These are phyloP conservation scores for Pseudopleuronectes americanus DNA, from an alignment of 2,797 vertebrate species.

Conservation along the genomic window DNA sequence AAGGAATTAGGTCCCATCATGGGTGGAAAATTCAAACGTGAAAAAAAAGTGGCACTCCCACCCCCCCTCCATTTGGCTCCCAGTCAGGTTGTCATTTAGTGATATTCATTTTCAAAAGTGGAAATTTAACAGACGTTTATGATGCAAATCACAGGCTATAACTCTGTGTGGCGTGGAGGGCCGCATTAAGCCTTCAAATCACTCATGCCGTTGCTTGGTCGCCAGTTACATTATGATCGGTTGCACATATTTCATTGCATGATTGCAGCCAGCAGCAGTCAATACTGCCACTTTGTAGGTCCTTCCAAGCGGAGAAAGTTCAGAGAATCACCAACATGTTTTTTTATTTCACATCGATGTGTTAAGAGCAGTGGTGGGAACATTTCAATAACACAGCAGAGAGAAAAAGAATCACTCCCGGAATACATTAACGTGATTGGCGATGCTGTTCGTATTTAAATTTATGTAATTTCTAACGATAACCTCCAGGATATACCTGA, in stretches of 20 bases:
- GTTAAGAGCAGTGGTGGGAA: conserved; percentile 61
- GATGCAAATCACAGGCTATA: conserved; percentile 83
- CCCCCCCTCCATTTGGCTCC: conserved; percentile 63
- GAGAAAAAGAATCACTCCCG: conserved; percentile 38
- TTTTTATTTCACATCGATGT: conserved; percentile 40
- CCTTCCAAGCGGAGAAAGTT: conserved; percentile 60
- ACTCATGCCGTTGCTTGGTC: conserved; percentile 63
- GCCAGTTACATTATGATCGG: conserved; percentile 69
- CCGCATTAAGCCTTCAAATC: conserved; percentile 81
- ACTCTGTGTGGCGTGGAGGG: conserved; percentile 71
- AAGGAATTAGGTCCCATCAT: conserved; percentile 77
- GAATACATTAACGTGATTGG: conserved; percentile 76
- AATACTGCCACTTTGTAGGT: conserved; percentile 59
- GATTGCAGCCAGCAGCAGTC: conserved; percentile 65
- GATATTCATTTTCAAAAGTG: conserved; percentile 81
- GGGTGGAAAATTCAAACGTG: conserved; percentile 62
- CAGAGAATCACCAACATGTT: conserved; percentile 61
- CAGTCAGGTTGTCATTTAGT: conserved; percentile 76
- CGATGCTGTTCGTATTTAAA: conserved; percentile 70
- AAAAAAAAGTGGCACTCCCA: conserved; percentile 38
- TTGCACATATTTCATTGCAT: conserved; percentile 66
- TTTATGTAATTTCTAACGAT: conserved; percentile 78
- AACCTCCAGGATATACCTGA: conserved; percentile 80
- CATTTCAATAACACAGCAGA: conserved; percentile 67
- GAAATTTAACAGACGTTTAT: conserved; percentile 82